A percentile compares a stretch with the other conserved stretches of the same genome.
These are phyloP conservation scores for Dicyrtoma fusca DNA, from an alignment of 2,888 invertebrate species.

Conservation along the genomic window DNA sequence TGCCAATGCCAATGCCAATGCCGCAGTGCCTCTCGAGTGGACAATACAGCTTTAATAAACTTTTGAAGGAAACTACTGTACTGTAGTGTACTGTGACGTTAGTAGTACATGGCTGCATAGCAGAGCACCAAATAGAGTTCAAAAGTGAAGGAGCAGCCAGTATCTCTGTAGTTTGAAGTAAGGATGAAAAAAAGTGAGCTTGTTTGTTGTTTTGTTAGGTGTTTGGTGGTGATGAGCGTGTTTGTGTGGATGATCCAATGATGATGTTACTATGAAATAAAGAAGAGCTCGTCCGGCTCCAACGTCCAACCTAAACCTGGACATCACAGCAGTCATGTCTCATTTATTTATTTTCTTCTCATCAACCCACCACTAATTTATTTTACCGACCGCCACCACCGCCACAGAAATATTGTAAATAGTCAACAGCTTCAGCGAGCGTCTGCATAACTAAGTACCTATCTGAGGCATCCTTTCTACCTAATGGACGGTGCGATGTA, in stretches of 20 bases:
- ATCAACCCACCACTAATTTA: slow-evolving; percentile 1
- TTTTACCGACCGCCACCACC: background rate
- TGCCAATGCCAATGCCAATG: background rate
- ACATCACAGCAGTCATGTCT: slow-evolving; percentile 7
- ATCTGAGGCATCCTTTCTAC: no score
- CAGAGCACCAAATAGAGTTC: background rate
- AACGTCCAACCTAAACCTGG: background rate
- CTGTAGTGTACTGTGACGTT: no score
- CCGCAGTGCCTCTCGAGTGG: background rate
- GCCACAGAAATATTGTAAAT: no score
- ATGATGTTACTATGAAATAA: background rate
- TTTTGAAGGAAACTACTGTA: no score
- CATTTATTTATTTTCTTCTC: slow-evolving; percentile 9
- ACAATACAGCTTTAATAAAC: background rate
- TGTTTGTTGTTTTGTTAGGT: no score
- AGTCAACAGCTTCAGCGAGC: no score
- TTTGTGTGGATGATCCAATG: background rate
- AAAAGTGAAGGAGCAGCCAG: background rate
- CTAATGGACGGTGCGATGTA: no score
- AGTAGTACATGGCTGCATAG: no score
- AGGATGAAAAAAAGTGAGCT: no score
- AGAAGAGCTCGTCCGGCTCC: background rate
- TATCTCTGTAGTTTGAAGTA: no score
- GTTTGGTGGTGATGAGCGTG: no score
- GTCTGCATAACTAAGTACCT: no score